These are phyloP conservation scores for Todiramphus chloris DNA, from an alignment of 2,113 vertebrate genomes.

Conservation along the genomic window DNA sequence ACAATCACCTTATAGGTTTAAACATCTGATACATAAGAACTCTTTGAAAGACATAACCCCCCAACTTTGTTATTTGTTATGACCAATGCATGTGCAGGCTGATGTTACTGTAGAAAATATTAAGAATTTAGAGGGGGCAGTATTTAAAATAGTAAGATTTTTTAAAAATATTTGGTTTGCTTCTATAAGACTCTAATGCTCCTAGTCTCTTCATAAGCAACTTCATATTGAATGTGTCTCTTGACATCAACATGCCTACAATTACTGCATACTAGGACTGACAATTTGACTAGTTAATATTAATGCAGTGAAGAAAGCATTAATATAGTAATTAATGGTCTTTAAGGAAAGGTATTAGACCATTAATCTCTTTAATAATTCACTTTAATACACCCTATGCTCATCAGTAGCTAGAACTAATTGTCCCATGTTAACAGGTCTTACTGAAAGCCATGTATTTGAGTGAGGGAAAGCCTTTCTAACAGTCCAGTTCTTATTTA, in stretches of 20 bases:
- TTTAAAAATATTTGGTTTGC: background rate
- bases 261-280: background rate
- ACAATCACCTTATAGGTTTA: background rate
- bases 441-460: background rate
- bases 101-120: background rate
- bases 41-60: background rate
- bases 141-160: background rate
- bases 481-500: background rate
- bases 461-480: background rate
- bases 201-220: background rate
- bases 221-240: background rate
- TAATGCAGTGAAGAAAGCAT: background rate
- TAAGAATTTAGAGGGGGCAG: background rate
- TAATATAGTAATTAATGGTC: background rate
- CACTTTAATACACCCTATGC: background rate
- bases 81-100: accelerated
- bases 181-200: background rate
- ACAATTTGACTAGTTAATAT: background rate
- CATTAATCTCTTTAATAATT: background rate
- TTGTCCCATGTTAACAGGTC: background rate
- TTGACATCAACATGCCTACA: background rate
- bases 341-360: background rate
- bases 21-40: background rate
- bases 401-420: background rate
- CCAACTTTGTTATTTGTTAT: background rate